Evolutionary conservation across 2,888 invertebrate species (phyloP), one percentile per base, ranked within the genome.

Genomic region (Drosophila prolongata): DNA sequence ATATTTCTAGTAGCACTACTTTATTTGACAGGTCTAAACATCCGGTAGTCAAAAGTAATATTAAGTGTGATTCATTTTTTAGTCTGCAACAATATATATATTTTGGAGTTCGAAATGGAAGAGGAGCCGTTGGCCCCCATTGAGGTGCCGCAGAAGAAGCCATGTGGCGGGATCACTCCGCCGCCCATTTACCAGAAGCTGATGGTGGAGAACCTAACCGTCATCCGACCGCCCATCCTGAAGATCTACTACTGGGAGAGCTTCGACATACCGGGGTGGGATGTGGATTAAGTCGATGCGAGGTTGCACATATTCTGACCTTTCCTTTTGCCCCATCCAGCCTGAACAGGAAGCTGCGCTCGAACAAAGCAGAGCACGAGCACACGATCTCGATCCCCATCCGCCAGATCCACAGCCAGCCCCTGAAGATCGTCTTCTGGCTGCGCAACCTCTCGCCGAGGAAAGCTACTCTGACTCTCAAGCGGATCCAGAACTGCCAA

Each of bases 231-330:
- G 14, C 87, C 91, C 6, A 77, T 90, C 43, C 76, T 90, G 1
- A 90, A 90, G 73, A 27, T 84, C 2, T 90, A 78, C 60, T 90
- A 84, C 43, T 90, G 90, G 90, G 85, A 90, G 46, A 80, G 75
- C 38, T 89, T 90, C n/a, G 79, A 83, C 11, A 85, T 90, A 14
- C 73, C 84, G 5, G 82, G 79, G 90, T 90, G 59, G 67, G 71
- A 42, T 1, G 5, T 0, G 2, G 1, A 9, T 1, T 0, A 2
- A 13, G 9, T 1, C 11, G 1, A 35, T 8, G 9, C 2, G 1
- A 16, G 10, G n/a, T 9, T 19, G 2, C 4, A 4, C 4, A 24
- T 24, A 16, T 1, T 9, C 2, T 1, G 6, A 37, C 11, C 6
- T 6, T 13, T 11, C 27, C 9, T 19, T 6, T 24, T 14, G 8